Conservation (phyloP, 1,140 invertebrate species). For the Heliothis subflexa region DNA sequence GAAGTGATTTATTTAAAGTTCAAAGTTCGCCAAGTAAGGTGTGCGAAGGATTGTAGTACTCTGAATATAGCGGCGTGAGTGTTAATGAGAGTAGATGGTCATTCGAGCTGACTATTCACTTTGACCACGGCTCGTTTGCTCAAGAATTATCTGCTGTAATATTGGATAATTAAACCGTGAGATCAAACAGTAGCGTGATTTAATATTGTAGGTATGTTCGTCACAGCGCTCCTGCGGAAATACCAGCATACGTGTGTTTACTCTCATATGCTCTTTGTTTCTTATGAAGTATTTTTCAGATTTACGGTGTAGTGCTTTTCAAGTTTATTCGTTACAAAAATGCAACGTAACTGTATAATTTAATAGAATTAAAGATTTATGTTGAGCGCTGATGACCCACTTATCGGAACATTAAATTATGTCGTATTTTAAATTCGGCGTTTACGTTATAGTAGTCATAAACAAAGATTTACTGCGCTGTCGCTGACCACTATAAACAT, state of each 20-base stretch:
- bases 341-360: background rate
- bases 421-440: constrained; percentile 5
- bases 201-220: background rate
- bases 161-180: background rate
- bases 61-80: background rate
- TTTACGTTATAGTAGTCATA: constrained; percentile 9
- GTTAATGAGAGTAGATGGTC: background rate
- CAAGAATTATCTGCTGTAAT: background rate
- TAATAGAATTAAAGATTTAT: background rate
- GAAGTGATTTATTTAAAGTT: constrained; percentile 36
- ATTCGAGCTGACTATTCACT: background rate
- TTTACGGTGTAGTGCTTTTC: background rate
- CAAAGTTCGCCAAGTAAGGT: constrained; percentile 14
- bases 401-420: constrained; percentile 19
- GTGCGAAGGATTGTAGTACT: background rate
- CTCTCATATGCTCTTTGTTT: too few species aligned
- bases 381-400: constrained; percentile 16
- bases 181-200: background rate
- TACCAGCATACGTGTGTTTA: background rate
- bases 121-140: background rate
- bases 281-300: too few species aligned
- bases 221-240: background rate
- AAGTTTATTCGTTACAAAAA: background rate
- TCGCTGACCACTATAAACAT: background rate
- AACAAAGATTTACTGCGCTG: constrained; percentile 19